These are phyloP conservation scores for Eupithecia inturbata DNA, from an alignment of 2,888 invertebrate species.

Conservation along the genomic window DNA sequence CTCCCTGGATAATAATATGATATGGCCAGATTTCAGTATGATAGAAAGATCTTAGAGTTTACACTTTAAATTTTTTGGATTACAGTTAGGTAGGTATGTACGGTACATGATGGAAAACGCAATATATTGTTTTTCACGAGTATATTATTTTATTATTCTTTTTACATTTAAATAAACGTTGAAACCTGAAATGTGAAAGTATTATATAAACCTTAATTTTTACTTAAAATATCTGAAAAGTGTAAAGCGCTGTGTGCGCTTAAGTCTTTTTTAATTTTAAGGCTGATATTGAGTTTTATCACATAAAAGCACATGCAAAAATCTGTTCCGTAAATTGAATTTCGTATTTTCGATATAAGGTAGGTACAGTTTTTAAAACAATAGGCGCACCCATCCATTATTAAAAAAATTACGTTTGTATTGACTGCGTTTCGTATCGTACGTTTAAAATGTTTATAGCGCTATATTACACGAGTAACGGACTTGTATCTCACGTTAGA, in stretches of 20 bases:
- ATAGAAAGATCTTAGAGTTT: too few relatives aligned
- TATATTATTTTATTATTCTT: background rate
- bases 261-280: too few relatives aligned
- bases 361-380: background rate
- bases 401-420: conserved; percentile 31
- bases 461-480: conserved; percentile 49
- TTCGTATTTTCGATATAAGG: background rate
- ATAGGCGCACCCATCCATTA: conserved; percentile 39
- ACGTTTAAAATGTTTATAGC: conserved; percentile 55
- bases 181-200: background rate
- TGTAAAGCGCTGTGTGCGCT: background rate
- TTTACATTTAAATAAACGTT: too few relatives aligned
- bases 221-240: background rate
- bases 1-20: conserved; percentile 22
- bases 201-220: background rate
- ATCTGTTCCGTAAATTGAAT: background rate
- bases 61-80: too few relatives aligned
- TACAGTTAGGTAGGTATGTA: too few relatives aligned
- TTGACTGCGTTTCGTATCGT: conserved; percentile 51
- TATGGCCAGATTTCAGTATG: too few relatives aligned
- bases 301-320: background rate
- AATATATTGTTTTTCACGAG: background rate
- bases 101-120: too few relatives aligned
- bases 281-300: background rate
- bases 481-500: conserved; percentile 40